Percentiles rank a stretch among this genome's conserved stretches.
Conservation (phyloP, 2,113 vertebrate genomes). For the Pseudorectes ferrugineus region DNA sequence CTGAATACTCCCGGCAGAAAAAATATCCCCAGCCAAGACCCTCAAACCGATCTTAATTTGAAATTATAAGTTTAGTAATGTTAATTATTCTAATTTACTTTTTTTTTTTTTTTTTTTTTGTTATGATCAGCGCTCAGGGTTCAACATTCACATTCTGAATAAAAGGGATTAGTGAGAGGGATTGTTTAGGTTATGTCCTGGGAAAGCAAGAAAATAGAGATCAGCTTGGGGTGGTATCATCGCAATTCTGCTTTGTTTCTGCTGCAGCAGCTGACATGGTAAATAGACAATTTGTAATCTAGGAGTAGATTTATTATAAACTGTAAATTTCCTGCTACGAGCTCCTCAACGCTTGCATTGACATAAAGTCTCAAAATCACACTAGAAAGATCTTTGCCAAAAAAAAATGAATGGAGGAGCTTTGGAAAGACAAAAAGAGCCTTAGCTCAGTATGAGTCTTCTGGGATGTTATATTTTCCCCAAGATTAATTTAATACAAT, state of each 20-base stretch:
- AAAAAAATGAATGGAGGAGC: not conserved
- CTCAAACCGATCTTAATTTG: rapidly evolving
- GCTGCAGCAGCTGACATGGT: not conserved
- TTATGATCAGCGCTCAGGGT: not conserved
- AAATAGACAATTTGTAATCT: not conserved
- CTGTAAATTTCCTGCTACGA: not conserved
- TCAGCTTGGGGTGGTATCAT: not conserved
- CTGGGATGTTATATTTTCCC: not conserved
- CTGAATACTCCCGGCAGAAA: not conserved
- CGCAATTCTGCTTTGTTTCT: not conserved
- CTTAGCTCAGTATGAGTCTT: not conserved
- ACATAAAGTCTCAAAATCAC: not conserved
- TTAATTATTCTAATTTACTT: not conserved
- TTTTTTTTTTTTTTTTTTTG: not conserved
- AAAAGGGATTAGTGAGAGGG: not conserved
- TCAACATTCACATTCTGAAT: not conserved
- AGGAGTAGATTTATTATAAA: not conserved
- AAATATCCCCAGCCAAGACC: not conserved
- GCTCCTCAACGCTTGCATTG: not conserved
- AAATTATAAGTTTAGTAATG: not conserved
- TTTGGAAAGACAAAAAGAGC: not conserved
- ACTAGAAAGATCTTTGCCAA: not conserved
- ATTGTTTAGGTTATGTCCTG: not conserved
- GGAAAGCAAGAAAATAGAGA: not conserved
- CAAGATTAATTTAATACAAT: not conserved